Base-by-base conservation (phyloP, 2,113 vertebrate genomes). In the Xyrauchen texanus region DNA sequence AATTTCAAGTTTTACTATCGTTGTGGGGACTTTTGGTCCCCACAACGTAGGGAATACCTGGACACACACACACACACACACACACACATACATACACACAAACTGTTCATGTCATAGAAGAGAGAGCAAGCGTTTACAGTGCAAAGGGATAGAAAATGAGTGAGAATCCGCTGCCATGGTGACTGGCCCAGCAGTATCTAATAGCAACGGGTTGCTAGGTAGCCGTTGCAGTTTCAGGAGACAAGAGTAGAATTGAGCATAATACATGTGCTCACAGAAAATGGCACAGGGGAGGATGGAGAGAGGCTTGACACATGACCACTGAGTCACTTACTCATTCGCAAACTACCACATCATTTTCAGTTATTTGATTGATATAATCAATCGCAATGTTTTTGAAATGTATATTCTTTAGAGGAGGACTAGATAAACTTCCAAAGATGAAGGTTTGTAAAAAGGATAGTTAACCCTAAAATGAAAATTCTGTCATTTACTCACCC, bases 141-240 rank as follows among this genome's bases (percentile, higher is more conserved):
- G 80, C 64, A 60, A 77, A 84, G 84, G 81, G 65, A 84, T 86
- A 86, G 70, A 83, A 87, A 88, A 90, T 86, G 87, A 92, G 87
- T 85, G 87, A 91, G 82, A 91, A 84, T 88, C 86, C 83, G 91
- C 90, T 92, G 88, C 91, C 91, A 94, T 93, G 92, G 92, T 67
- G 90, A 93, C 91, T 84, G 84, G 89, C 87, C 81, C 86, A 86
- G 89, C 87, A 90, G 90, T 92, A 90, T 92, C 91, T 91, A 89
- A 92, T 90, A 87, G 90, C 89, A 91, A 90, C 87, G 80, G 82
- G 88, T 88, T 92, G 87, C 83, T 89, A 88, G 85, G 88, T 83
- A 88, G 86, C 83, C 83, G 67, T 87, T 73, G 80, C 79, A 63
- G 81, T 73, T 81, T 79, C 42, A 13, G 15, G 63, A 83, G 76